A percentile compares a stretch with the other conserved stretches of the same genome.
Conservation (phyloP, 2,113 vertebrate species). For the Promerops cafer region DNA sequence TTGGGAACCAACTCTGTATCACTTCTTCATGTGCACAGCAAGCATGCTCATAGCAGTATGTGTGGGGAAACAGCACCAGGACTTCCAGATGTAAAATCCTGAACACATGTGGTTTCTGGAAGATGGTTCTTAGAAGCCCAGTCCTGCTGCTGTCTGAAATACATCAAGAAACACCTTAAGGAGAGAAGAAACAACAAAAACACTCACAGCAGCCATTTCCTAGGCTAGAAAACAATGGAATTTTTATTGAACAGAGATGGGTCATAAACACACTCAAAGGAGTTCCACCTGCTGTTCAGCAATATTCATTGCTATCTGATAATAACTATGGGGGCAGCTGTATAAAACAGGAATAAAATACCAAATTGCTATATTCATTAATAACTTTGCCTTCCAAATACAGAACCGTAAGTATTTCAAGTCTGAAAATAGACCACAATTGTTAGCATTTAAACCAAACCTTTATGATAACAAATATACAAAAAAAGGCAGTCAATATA, state of each 20-base stretch:
- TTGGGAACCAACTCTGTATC: background rate
- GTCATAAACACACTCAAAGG: constrained; percentile 41
- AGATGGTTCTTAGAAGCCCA: background rate
- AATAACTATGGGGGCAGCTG: constrained; percentile 40
- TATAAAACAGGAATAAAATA: constrained; percentile 67
- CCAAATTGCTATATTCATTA: constrained; percentile 53
- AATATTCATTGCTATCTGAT: constrained; percentile 51
- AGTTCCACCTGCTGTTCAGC: constrained; percentile 62
- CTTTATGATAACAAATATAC: constrained; percentile 64
- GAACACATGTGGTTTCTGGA: background rate
- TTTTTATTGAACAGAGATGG: constrained; percentile 67
- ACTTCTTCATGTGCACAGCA: background rate
- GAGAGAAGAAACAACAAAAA: background rate
- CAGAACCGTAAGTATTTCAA: constrained; percentile 52
- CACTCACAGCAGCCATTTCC: constrained; percentile 35
- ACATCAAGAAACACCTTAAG: background rate
- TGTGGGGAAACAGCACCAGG: background rate
- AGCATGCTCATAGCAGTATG: background rate
- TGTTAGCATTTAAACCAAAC: constrained; percentile 55
- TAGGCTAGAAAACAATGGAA: constrained; percentile 58
- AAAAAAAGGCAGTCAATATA: constrained; percentile 66
- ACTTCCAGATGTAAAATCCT: background rate
- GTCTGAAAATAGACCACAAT: constrained; percentile 63
- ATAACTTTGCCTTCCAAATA: constrained; percentile 54
- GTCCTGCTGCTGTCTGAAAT: background rate